These are phyloP conservation scores for Abramis brama DNA, from an alignment of 2,113 vertebrate genomes.

Conservation along the genomic window DNA sequence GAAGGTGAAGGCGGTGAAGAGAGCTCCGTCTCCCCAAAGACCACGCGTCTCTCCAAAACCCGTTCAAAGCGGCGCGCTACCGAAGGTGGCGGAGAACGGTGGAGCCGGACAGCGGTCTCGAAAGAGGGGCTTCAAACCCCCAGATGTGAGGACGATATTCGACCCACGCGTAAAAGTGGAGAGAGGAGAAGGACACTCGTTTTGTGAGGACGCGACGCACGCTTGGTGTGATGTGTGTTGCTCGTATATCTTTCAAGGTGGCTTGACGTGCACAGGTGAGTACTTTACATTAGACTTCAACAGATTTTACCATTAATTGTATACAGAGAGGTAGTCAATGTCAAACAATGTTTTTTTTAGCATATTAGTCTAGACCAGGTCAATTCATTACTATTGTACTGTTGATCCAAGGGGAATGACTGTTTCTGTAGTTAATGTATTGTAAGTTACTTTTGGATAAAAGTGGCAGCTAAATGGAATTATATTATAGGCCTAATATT, in stretches of 20 bases:
- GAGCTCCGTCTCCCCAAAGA: constrained; percentile 66
- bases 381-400: neutral
- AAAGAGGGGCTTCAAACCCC: constrained; percentile 72
- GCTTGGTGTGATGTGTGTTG: constrained; percentile 79
- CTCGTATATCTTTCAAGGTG: constrained; percentile 63
- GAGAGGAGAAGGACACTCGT: constrained; percentile 75
- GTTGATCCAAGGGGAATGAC: neutral
- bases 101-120: constrained; percentile 37
- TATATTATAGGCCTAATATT: neutral
- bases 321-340: too few species aligned
- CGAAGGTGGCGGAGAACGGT: neutral
- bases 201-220: constrained; percentile 54
- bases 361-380: neutral
- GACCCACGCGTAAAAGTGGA: constrained; percentile 73
- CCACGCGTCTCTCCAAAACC: neutral
- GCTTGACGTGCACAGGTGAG: constrained; percentile 76
- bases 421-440: neutral
- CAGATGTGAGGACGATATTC: constrained; percentile 80
- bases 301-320: too few species aligned
- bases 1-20: constrained; percentile 65
- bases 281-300: neutral
- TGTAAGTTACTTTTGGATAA: neutral
- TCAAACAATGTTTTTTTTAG: neutral
- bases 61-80: neutral
- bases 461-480: neutral